Evolutionary conservation across 2,888 invertebrate genomes (phyloP).

Genomic region (Chloroclysta siterata): DNA sequence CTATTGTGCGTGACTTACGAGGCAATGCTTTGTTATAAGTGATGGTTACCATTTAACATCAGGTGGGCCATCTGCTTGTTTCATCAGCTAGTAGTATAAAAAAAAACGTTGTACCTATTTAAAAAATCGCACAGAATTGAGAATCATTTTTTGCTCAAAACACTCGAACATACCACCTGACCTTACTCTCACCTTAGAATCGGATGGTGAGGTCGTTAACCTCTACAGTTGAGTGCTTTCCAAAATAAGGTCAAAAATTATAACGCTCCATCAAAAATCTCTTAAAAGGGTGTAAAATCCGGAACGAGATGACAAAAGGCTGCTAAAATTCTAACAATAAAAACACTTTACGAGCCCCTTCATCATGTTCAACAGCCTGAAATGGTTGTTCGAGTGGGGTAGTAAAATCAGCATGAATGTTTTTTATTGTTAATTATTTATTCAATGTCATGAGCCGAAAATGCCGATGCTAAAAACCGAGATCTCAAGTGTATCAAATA

Average conservation of each 20-base stretch:
- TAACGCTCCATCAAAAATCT: constrained; percentile 35
- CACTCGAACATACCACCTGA: neutral
- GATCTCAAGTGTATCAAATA: neutral
- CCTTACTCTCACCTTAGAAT: neutral
- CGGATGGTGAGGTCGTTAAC: neutral
- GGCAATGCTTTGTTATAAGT: too few relatives aligned
- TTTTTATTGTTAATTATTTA: constrained; percentile 38
- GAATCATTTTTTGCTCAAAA: too few relatives aligned
- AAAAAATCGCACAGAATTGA: too few relatives aligned
- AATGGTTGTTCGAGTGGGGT: constrained; percentile 55
- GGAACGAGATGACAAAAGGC: constrained; percentile 45
- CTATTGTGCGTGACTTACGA: too few relatives aligned
- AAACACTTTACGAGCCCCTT: constrained; percentile 60
- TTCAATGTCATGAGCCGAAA: constrained; percentile 10
- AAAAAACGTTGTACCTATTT: too few relatives aligned
- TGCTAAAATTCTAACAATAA: constrained; percentile 54
- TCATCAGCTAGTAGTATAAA: too few relatives aligned
- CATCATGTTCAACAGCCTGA: constrained; percentile 61
- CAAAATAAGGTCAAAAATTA: constrained; percentile 31
- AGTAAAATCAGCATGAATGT: constrained; percentile 51
- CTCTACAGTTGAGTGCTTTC: constrained; percentile 1
- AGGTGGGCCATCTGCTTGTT: too few relatives aligned
- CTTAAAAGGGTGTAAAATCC: constrained; percentile 37
- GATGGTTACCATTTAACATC: too few relatives aligned
- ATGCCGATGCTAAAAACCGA: neutral